These are phyloP conservation scores for Apis cerana DNA, from an alignment of 1,140 invertebrate species.

Conservation along the genomic window DNA sequence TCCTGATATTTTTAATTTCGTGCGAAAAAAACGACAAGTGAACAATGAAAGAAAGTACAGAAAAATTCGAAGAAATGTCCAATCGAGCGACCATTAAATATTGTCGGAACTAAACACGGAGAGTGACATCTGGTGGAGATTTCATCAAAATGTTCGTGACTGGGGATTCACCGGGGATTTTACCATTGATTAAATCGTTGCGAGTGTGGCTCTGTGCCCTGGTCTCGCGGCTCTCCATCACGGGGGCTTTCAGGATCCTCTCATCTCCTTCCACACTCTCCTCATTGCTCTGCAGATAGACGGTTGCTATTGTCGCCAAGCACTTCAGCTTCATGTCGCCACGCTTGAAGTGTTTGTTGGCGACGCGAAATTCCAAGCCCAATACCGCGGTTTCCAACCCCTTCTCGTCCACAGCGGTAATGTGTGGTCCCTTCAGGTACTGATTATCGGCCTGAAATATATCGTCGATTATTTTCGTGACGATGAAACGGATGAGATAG, in stretches of 20 bases:
- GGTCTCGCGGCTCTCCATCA: slow-evolving; percentile 85
- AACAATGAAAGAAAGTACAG: background rate
- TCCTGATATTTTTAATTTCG: background rate
- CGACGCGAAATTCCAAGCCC: slow-evolving; percentile 88
- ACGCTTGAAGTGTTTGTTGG: slow-evolving; percentile 88
- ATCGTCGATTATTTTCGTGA: background rate
- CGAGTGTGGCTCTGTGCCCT: slow-evolving; percentile 75
- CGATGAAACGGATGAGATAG: background rate
- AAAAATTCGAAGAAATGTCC: background rate
- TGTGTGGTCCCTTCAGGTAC: slow-evolving; percentile 79
- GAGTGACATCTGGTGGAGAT: background rate
- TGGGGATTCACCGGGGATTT: background rate
- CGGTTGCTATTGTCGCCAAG: slow-evolving; percentile 91
- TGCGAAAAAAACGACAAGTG: too few relatives aligned
- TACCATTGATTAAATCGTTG: slow-evolving; percentile 67
- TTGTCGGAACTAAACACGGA: background rate
- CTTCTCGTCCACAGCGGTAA: slow-evolving; percentile 68
- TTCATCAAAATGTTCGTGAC: background rate
- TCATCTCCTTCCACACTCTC: slow-evolving; percentile 89
- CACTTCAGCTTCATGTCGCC: slow-evolving; percentile 94
- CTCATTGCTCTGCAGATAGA: slow-evolving; percentile 92
- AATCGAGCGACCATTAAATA: background rate
- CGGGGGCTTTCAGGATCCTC: slow-evolving; percentile 84
- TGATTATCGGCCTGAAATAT: slow-evolving; percentile 80
- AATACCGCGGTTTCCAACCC: slow-evolving; percentile 88